Evolutionary conservation across 2,797 vertebrate genomes (phyloP), one percentile per base, ranked within the genome.

Genomic region (Microctenopoma steveboyesi): DNA sequence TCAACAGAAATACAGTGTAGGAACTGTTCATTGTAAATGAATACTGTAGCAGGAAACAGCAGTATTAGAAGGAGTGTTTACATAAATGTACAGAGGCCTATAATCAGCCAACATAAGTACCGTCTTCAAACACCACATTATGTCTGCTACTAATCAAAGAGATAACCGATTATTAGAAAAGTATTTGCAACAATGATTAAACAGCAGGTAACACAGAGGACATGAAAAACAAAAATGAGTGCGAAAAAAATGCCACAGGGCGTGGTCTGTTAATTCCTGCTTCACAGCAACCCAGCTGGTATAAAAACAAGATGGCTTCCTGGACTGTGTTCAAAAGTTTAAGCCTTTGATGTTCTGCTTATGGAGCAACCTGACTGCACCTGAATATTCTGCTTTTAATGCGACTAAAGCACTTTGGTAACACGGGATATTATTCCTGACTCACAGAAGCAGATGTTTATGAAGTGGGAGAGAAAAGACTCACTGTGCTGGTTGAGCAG

Each of bases 401-500:
- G 1, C 22, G 22, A 50, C 48, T 15, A 42, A 27, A 43, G 16
- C 12, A 16, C 43, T 4, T 2, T 16, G 13, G 12, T 53, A 9
- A 14, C n/a, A 63, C 9, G 7, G 5, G 5, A 16, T 11, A 45
- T 37, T 18, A 16, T 16, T 43, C 12, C 33, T 12, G 22, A 49
- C 16, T 40, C 16, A 56, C 13, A 47, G 27, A 35, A n/a, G 11
- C 0, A 4, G 22, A 27, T 2, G 50, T 35, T 48, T 0, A 52
- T 11, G 3, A 7, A 0, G 18, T 1, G 3, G 35, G 27, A 13
- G 37, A 67, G 8, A 9, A 12, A 35, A 47, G 65, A 91, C 97
- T 95, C 84, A 99, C 98, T 98, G 92, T 99, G 98, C 86, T 99
- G 98, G 92, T 99, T 99, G 45, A 99, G 95, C 78, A 99, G 89